A percentile compares a stretch with the other conserved stretches of the same genome.
These are phyloP conservation scores for Siphamia tubifer DNA, from an alignment of 2,113 vertebrate genomes.

Conservation along the genomic window DNA sequence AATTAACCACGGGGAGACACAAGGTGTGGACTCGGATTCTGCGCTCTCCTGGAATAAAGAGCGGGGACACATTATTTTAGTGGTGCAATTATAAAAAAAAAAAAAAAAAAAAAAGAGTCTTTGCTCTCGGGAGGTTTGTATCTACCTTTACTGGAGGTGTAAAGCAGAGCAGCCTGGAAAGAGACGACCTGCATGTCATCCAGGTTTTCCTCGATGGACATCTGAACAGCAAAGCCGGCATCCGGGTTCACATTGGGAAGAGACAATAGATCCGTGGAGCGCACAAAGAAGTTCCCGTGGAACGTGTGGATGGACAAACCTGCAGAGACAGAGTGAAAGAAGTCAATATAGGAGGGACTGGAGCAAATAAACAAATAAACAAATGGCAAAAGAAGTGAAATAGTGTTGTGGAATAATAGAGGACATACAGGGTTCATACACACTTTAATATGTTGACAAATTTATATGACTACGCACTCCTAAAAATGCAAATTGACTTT, in stretches of 20 bases:
- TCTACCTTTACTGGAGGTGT: slow-evolving; percentile 97
- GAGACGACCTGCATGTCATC: slow-evolving; percentile 92
- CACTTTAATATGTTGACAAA: too few relatives aligned
- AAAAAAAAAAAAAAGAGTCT: too few relatives aligned
- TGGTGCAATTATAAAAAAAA: too few relatives aligned
- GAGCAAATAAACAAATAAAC: neutral
- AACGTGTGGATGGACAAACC: slow-evolving; percentile 98
- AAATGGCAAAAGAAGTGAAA: too few relatives aligned
- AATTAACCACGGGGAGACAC: slow-evolving; percentile 93
- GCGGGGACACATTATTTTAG: neutral
- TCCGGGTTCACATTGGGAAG: slow-evolving; percentile 96
- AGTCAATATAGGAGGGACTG: neutral
- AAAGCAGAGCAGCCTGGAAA: slow-evolving; percentile 95
- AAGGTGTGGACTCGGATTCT: slow-evolving; percentile 96
- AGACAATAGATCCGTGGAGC: slow-evolving; percentile 94
- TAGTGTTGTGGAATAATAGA: too few relatives aligned
- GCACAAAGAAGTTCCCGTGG: slow-evolving; percentile 98
- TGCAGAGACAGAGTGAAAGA: slow-evolving; percentile 45
- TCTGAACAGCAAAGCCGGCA: slow-evolving; percentile 95
- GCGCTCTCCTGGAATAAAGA: slow-evolving; percentile 84
- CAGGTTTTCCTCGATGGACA: slow-evolving; percentile 96
- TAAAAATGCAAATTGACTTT: too few relatives aligned
- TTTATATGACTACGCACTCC: too few relatives aligned
- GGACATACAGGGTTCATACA: too few relatives aligned
- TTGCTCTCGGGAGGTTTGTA: neutral